phyloP scores from a whole-genome alignment of 2,888 invertebrate genomes.

The Caenorhabditis panamensis region DNA sequence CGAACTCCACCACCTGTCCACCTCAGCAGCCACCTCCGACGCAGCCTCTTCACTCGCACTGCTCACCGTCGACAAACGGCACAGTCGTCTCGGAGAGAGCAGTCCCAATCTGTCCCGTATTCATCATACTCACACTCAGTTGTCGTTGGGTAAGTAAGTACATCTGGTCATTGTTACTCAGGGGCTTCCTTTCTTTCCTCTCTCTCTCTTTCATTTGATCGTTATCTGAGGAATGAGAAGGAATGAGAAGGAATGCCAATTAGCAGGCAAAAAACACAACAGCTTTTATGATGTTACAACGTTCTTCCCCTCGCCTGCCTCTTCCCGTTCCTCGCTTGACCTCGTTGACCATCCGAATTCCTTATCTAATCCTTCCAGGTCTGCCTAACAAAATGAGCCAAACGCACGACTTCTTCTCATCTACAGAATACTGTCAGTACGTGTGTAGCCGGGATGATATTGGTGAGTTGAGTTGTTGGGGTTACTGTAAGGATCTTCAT shows the following conservation, averaged over 20 bases:
- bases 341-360: too few species aligned
- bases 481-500: too few species aligned
- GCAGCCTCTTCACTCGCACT: conserved; percentile 16
- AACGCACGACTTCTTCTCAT: conserved; percentile 61
- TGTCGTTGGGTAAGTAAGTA: conserved; percentile 58
- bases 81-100: conserved; percentile 69
- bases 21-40: conserved; percentile 17
- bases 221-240: conserved; percentile 20
- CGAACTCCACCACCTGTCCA: conserved; percentile 52
- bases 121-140: conserved; percentile 66
- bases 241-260: conserved; percentile 25
- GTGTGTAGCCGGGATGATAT: conserved; percentile 56
- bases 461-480: conserved; percentile 35
- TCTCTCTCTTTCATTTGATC: conserved; percentile 15
- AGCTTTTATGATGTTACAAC: conserved; percentile 50
- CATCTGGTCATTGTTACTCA: conserved; percentile 1
- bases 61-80: conserved; percentile 53
- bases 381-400: conserved; percentile 56
- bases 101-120: conserved; percentile 69
- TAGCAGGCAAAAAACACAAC: conserved; percentile 31
- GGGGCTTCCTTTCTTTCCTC: background rate
- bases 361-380: conserved; percentile 31
- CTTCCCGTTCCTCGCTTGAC: background rate
- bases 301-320: conserved; percentile 15
- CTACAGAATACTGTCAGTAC: conserved; percentile 63